Evolutionary conservation across 2,797 vertebrate genomes (phyloP), one percentile per base, ranked within the genome.

Genomic region (Macropodus opercularis): DNA sequence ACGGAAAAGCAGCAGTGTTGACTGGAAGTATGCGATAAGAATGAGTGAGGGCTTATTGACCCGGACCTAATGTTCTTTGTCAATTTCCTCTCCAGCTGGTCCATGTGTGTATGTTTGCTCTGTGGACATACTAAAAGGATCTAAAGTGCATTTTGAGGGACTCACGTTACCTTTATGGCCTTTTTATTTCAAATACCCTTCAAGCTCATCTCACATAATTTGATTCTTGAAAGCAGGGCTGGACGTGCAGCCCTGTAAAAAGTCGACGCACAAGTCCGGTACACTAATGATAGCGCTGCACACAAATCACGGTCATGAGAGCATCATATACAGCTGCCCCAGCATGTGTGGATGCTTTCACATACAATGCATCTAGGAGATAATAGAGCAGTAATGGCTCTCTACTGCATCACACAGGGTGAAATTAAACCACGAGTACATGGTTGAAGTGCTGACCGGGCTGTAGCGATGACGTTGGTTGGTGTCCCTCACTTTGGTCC

Each of bases 111-210:
- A 71, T 90, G 76, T 79, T 81, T 35, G 36, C 72, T 75, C 63
- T 43, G n/a, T 70, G 65, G 75, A 55, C 36, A 7, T 47, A 50
- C 60, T 72, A 44, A 71, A 60, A 79, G 58, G 63, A 69, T 69
- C 59, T 58, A 38, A 57, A 69, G 70, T 82, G 78, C 74, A 72
- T 86, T 80, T 72, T 74, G 35, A 68, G 65, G 69, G 75, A 85
- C 69, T 91, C 83, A 49, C 48, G 49, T 92, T 91, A 85, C 87
- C 72, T 77, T 88, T 80, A 84, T 85, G 75, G 74, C 68, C 67
- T 75, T 84, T 88, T 69, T 61, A 70, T 84, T 82, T 81, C 47
- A 71, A 48, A 74, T 59, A 67, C 75, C 76, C 18, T 76, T 49
- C 17, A 13, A 53, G 72, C 78, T 78, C 63, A 26, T 75, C 23